Base-by-base conservation (phyloP, 2,888 invertebrate genomes). In the Gerris lacustris region DNA sequence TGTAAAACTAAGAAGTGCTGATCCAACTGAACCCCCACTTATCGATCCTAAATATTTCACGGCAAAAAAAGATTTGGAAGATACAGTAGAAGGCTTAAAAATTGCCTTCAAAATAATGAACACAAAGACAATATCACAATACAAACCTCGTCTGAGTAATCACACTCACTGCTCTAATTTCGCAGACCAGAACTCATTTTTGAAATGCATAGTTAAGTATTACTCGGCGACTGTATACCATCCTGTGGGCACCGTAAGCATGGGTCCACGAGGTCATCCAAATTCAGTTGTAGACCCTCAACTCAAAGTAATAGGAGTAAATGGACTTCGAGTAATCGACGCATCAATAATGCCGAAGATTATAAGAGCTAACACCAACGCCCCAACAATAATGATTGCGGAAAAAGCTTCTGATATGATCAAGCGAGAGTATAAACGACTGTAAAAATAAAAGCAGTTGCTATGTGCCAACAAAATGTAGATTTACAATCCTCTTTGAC, bases 121-220 rank as follows among this genome's bases (percentile, higher is more conserved):
- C 78, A 86, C 44, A 73, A 78, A 5, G 79, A 81, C 66, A 6
- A 71, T 71, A 66, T 43, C n/a, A 82, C 83, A 75, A 82, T 85
- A 68, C 91, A 92, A 77, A 74, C 88, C 6, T 81, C 85, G 67
- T 81, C 82, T 11, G 82, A 88, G 75, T 79, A n/a, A 44, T 6
- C n/a, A 84, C 85, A 75, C 86, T 86, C 2, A 79, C 86, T 43
- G 83, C 84, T 73, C 86, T 84, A 31, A 31, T 31, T 74, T 84
- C 82, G 44, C 77, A 86, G 18, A 81, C 83, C 67, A 79, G 88
- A 92, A 93, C 78, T 82, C 84, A 0, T 92, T 88, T 77, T 92
- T 91, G 88, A 92, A 91, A 78, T 94, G 93, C 76, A 90, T 92
- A 89, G 89, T 92, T n/a, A 81, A 89, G 6, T 86, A 89, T 62